Base-by-base conservation (phyloP, 1,140 invertebrate species). In the Philotrypesis tridentata region DNA sequence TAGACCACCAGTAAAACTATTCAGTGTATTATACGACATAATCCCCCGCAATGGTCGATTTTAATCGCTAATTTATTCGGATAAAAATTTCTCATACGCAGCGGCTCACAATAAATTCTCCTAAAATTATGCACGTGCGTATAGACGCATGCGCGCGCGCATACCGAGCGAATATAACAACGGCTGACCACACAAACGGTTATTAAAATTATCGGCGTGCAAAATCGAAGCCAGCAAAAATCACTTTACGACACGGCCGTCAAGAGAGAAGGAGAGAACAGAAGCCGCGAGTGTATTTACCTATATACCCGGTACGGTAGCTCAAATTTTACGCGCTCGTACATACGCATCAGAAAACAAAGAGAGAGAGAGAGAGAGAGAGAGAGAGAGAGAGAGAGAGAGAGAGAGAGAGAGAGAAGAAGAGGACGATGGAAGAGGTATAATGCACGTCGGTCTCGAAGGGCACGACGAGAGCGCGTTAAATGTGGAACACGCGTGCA, bases 251-350 rank as follows among this genome's bases (percentile, higher is more conserved):
- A 76, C 31, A 29, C 31, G 29, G 74, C 55, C 14, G 23, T 11
- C 8, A 21, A 9, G 17, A 21, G 43, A 43, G 40, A 43, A 43
- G 17, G 40, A 43, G 40, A 21, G 48, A 55, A 55, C 48, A 55
- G 76, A 48, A 31, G 63, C 76, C 9, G 37, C 23, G 11, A 11
- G 37, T 31, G 60, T 79, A 71, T 79, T 79, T 79, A 63, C 78
- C 25, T 55, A 55, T 37, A 37, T 37, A 37, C 33, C 48, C 48
- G 7, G 48, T 55, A 21, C 12, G 25, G 17, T 21, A 55, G 48
- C 40, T 67, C 78, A 9, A 80, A 73, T 73, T 80, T 80, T 80
- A 80, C 67, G 78, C 68, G 68, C 60, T 14, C 21, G 27, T 25
- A 37, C 14, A 27, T n/a, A 29, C 63, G 27, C 63, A 29, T 29